Percentiles rank a stretch among this genome's conserved stretches.
Evolutionary conservation across 2,113 vertebrate species (phyloP).

Genomic region (Mohoua ochrocephala): DNA sequence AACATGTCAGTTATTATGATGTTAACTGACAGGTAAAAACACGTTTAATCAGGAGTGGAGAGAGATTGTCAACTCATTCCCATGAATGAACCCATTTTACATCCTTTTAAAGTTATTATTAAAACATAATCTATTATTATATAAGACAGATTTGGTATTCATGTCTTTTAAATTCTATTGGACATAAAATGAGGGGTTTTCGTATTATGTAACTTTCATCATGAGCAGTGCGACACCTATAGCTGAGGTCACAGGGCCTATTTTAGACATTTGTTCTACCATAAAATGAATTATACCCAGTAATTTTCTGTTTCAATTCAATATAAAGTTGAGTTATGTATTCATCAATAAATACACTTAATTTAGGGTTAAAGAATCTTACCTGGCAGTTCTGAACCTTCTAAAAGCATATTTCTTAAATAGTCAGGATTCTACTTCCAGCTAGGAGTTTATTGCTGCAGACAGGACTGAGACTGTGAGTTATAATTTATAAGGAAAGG

Average conservation of each 20-base stretch:
- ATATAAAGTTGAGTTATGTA: neutral
- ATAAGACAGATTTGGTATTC: neutral
- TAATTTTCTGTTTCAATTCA: neutral
- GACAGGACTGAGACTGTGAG: neutral
- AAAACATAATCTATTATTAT: neutral
- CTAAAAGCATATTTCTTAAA: neutral
- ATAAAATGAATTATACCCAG: neutral
- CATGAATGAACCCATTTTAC: neutral
- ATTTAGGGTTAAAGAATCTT: neutral
- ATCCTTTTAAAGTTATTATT: neutral
- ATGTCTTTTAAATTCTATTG: neutral
- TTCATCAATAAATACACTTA: neutral
- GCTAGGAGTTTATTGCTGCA: neutral
- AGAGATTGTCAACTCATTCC: neutral
- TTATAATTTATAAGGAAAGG: neutral
- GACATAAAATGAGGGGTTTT: neutral
- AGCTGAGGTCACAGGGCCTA: neutral
- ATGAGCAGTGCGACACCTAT: neutral
- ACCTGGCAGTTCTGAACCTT: neutral
- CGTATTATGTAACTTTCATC: neutral
- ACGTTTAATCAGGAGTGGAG: accelerated
- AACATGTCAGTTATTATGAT: neutral
- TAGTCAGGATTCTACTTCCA: neutral
- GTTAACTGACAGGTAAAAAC: neutral
- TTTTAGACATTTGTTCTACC: neutral